Conservation (phyloP, 23 tunicate genomes). For the Halocynthia aurantium region DNA sequence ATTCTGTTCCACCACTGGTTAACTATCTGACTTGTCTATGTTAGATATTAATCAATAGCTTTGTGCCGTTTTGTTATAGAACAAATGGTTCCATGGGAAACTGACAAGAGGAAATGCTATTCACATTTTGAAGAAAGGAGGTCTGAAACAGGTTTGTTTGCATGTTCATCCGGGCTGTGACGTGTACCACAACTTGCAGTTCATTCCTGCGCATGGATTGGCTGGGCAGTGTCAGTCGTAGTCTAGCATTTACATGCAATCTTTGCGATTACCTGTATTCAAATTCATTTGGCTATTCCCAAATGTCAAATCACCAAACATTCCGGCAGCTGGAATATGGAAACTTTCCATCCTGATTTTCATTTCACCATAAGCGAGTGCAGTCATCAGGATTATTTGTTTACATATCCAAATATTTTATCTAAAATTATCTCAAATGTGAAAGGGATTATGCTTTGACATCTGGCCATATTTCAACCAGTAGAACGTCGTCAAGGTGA, state of each 20-base stretch:
- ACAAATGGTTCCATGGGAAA: constrained; percentile 82
- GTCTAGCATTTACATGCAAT: not conserved
- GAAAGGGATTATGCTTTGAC: too few species aligned
- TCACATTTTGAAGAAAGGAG: constrained; percentile 76
- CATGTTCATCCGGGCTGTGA: not conserved
- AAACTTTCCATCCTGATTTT: too few species aligned
- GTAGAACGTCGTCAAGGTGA: too few species aligned
- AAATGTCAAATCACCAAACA: too few species aligned
- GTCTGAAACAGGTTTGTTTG: constrained; percentile 56
- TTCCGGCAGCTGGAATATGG: too few species aligned
- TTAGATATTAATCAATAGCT: not conserved
- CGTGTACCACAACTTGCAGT: not conserved
- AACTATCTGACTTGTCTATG: not conserved
- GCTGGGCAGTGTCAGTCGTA: not conserved
- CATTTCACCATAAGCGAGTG: too few species aligned
- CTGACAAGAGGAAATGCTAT: constrained; percentile 89
- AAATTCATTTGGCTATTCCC: too few species aligned
- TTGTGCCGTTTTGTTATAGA: constrained; percentile 28
- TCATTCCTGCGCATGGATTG: not conserved
- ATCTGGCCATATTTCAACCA: too few species aligned
- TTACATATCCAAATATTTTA: too few species aligned
- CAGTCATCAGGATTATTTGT: too few species aligned
- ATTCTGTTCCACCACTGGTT: not conserved
- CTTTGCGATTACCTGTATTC: too few species aligned
- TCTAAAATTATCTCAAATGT: too few species aligned